phyloP scores from a whole-genome alignment of 2,113 vertebrate genomes.

The Ivindomyrus marchei region DNA sequence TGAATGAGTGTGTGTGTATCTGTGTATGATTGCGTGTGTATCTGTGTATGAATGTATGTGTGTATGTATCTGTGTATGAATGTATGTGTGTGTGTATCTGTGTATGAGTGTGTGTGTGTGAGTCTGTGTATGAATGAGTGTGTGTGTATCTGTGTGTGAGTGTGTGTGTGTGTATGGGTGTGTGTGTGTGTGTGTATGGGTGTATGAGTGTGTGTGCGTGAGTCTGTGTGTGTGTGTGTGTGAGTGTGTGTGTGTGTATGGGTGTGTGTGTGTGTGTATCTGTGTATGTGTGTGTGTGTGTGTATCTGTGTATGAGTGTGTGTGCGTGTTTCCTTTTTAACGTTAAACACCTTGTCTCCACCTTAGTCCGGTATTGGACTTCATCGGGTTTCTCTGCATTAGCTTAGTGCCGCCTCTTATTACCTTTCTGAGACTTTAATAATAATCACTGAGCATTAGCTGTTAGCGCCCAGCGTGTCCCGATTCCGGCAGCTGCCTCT shows the following conservation, averaged over 20 bases:
- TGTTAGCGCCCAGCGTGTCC: background rate
- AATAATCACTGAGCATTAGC: background rate
- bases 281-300: background rate
- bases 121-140: too few relatives aligned
- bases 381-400: conserved; percentile 14
- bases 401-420: background rate
- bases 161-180: too few relatives aligned
- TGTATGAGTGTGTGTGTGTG: too few relatives aligned
- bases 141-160: too few relatives aligned
- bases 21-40: too few relatives aligned
- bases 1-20: background rate
- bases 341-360: background rate
- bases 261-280: too few relatives aligned
- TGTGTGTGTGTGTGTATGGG: background rate
- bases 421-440: background rate
- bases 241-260: background rate
- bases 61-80: background rate
- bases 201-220: background rate
- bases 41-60: background rate
- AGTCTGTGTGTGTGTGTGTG: background rate
- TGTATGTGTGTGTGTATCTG: too few relatives aligned
- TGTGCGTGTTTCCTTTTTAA: background rate
- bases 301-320: too few relatives aligned
- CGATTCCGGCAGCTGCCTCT: background rate
- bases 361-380: background rate